These are phyloP conservation scores for Lepidocyrtoides sp. DNA, from an alignment of 2,888 invertebrate species.

Conservation along the genomic window DNA sequence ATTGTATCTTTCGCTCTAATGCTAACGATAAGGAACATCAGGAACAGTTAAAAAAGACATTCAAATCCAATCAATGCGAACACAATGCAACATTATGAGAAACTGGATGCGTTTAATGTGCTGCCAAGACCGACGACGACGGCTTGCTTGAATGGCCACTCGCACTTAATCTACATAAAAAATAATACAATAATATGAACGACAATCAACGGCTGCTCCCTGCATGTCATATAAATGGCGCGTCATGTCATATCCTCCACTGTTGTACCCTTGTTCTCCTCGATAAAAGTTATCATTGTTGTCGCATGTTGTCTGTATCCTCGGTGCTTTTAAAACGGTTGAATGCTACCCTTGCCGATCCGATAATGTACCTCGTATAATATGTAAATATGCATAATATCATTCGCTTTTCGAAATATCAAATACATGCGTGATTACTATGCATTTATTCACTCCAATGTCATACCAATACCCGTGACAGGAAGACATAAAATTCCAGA, in stretches of 20 bases:
- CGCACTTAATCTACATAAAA: conserved; percentile 57
- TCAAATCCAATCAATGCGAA: conserved; percentile 24
- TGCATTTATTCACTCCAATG: conserved; percentile 63
- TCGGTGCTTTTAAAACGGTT: too few relatives aligned
- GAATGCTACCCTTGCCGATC: too few relatives aligned
- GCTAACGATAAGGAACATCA: background rate
- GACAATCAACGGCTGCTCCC: background rate
- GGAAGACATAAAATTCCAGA: conserved; percentile 73
- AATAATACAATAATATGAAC: background rate
- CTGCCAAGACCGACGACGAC: background rate
- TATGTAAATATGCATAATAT: too few relatives aligned
- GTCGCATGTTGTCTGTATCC: background rate
- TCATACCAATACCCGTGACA: conserved; percentile 63
- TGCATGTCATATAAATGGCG: background rate
- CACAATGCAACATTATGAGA: conserved; percentile 15
- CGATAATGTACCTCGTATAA: too few relatives aligned
- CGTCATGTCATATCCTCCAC: background rate
- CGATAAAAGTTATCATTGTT: background rate
- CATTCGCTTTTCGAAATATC: too few relatives aligned
- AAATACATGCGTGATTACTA: too few relatives aligned
- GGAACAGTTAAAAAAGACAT: conserved; percentile 17
- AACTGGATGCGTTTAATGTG: background rate
- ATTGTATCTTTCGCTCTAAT: background rate
- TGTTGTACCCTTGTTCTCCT: background rate
- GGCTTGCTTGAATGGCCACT: conserved; percentile 34